Evolutionary conservation across 2,888 invertebrate genomes (phyloP).

Genomic region (Bellardia pandia): DNA sequence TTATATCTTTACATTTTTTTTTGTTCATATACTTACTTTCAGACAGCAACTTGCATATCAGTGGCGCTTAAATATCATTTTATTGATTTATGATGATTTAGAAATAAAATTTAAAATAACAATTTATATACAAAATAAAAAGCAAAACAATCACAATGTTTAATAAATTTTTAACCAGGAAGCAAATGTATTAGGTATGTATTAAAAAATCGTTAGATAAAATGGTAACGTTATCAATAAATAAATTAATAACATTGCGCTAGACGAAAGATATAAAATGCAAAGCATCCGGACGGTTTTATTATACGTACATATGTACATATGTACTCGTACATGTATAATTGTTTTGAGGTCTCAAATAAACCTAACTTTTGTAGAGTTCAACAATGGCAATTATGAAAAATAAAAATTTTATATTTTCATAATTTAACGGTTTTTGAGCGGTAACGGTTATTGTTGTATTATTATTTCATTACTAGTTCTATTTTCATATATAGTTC

Average conservation of each 20-base stretch:
- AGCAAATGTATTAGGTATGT: neutral
- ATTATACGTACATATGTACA: no score
- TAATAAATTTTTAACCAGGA: slow-evolving; percentile 27
- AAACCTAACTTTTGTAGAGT: no score
- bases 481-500: no score
- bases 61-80: slow-evolving; percentile 52
- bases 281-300: no score
- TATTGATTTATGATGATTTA: slow-evolving; percentile 51
- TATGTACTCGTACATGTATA: no score
- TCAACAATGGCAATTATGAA: no score
- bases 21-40: neutral
- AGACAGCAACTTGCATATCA: neutral
- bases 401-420: no score
- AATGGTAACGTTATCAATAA: neutral
- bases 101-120: slow-evolving; percentile 23
- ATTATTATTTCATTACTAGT: no score
- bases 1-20: slow-evolving; percentile 7
- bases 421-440: no score
- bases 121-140: neutral
- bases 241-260: neutral
- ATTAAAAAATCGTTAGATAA: neutral
- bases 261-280: no score
- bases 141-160: neutral
- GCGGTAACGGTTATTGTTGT: no score
- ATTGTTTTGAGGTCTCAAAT: no score